Conservation (phyloP, 2,888 invertebrate genomes). For the Eristalinus sepulchralis region DNA sequence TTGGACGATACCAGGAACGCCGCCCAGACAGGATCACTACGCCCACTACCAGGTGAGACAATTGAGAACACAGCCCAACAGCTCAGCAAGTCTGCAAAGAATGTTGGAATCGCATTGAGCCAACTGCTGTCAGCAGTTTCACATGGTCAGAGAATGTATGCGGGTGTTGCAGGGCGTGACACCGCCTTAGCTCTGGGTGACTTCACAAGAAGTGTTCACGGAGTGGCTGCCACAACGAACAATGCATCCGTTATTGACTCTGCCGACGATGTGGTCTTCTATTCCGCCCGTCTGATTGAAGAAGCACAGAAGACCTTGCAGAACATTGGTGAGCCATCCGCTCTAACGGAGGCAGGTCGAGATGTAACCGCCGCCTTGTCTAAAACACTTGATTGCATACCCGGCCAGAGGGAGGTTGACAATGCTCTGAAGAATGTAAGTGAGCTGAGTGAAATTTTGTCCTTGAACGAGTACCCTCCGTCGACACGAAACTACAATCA, state of each 20-base stretch:
- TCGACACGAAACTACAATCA: constrained; percentile 89
- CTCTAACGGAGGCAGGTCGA: constrained; percentile 88
- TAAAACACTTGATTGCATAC: constrained; percentile 89
- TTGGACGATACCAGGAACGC: constrained; percentile 90
- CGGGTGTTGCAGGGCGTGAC: constrained; percentile 90
- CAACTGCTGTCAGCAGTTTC: constrained; percentile 93
- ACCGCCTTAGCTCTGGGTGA: constrained; percentile 89
- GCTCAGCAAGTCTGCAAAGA: constrained; percentile 83
- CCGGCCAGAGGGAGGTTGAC: constrained; percentile 97
- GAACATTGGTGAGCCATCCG: constrained; percentile 77
- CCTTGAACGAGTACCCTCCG: constrained; percentile 88
- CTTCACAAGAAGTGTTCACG: constrained; percentile 88
- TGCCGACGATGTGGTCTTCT: constrained; percentile 90
- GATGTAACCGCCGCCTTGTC: constrained; percentile 86
- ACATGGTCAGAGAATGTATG: constrained; percentile 90
- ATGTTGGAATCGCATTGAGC: constrained; percentile 91
- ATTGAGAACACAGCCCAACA: constrained; percentile 82
- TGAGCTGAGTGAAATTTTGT: constrained; percentile 87
- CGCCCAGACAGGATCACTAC: constrained; percentile 86
- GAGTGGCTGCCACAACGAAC: constrained; percentile 87
- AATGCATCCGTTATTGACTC: constrained; percentile 85
- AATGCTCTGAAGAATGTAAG: constrained; percentile 91
- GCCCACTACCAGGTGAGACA: constrained; percentile 93
- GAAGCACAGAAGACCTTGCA: constrained; percentile 87
- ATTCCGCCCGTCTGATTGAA: constrained; percentile 89